Conservation (phyloP, 2,113 vertebrate genomes). For the Sus scrofa region T2T-Sscrofa CM000824.6:26568001-26568500, state of each 20-base stretch:
- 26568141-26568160: too few species aligned
- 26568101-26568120: too few species aligned
- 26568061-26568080: slow-evolving; percentile 2
- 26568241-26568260: too few species aligned
- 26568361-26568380: not conserved
- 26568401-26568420: not conserved
- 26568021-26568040: not conserved
- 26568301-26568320: slow-evolving; percentile 43
- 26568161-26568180: too few species aligned
- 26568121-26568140: too few species aligned
- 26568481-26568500: not conserved
- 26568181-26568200: too few species aligned
- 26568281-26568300: too few species aligned
- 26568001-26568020: slow-evolving; percentile 9
- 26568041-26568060: not conserved
- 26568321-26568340: not conserved
- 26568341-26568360: not conserved
- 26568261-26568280: too few species aligned
- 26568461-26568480: not conserved
- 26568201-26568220: too few species aligned
- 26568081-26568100: too few species aligned
- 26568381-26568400: not conserved
- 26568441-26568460: slow-evolving; percentile 9
- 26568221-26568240: too few species aligned
- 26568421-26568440: not conserved